Percentiles rank a stretch among this genome's conserved stretches.
These are phyloP conservation scores for Toxonevra muliebris DNA, from an alignment of 2,888 invertebrate species.

Conservation along the genomic window DNA sequence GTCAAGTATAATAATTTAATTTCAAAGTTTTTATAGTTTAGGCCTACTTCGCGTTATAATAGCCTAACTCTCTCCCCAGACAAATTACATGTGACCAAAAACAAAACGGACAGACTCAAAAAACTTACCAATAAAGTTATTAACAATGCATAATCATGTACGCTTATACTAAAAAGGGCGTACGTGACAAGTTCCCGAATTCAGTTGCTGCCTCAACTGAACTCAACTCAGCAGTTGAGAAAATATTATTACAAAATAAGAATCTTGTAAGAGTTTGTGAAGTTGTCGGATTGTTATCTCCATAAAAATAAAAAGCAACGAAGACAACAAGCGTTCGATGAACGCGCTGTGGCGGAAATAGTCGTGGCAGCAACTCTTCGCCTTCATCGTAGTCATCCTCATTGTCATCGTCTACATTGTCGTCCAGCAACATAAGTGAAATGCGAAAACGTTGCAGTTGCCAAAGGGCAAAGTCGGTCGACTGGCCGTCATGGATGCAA, in stretches of 20 bases:
- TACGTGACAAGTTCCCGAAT: conserved; percentile 30
- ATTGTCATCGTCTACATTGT: conserved; percentile 5
- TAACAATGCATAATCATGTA: conserved; percentile 32
- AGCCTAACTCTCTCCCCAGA: too few relatives aligned
- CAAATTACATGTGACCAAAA: too few relatives aligned
- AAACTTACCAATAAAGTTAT: conserved; percentile 15
- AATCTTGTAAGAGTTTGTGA: neutral
- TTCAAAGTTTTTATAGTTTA: too few relatives aligned
- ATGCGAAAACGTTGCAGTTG: neutral
- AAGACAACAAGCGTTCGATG: too few relatives aligned
- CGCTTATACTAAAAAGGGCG: conserved; percentile 29
- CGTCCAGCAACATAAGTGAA: conserved; percentile 10
- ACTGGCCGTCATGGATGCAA: neutral
- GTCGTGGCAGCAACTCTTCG: conserved; percentile 8
- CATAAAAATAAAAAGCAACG: conserved; percentile 14
- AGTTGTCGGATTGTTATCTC: conserved; percentile 27
- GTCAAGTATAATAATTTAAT: too few relatives aligned
- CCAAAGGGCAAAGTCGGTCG: neutral
- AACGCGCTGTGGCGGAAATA: conserved; percentile 10
- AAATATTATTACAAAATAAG: too few relatives aligned
- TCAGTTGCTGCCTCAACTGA: too few relatives aligned
- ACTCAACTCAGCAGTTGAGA: too few relatives aligned
- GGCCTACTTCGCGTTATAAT: too few relatives aligned
- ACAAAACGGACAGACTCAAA: too few relatives aligned
- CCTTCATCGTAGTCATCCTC: neutral